Evolutionary conservation across 2,888 invertebrate species (phyloP), one percentile per base, ranked within the genome.

Genomic region (Erpobdella octoculata): DNA sequence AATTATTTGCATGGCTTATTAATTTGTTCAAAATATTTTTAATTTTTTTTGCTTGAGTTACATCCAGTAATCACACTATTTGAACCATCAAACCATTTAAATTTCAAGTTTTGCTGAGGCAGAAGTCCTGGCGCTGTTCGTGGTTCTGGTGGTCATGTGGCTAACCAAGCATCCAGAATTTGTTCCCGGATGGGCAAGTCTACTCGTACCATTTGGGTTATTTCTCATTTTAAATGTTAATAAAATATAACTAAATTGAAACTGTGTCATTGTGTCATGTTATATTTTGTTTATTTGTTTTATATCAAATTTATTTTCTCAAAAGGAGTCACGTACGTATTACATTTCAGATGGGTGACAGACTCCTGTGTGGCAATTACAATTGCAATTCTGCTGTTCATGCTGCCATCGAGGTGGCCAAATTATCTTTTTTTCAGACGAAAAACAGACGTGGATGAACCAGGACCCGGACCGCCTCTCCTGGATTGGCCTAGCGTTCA

Each of bases 401-500:
- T 72, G 59, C 25, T 70, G 46, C 65, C 71, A 41, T 76, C 67
- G 37, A 53, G 41, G 21, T 37, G 48, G 28, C 73, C 73, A 18
- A 73, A 69, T 15, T 71, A 75, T 33, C 72, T 75, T 12, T 70
- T 21, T 37, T 73, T 73, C 61, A 37, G 70, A 2, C 21, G 48
- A 33, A 70, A 69, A 65, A 15, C 68, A 71, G 73, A 70, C 5
- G 48, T 6, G 12, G 62, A 38, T n/a, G 64, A 69, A 28, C 58
- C 71, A 12, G 71, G 69, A 9, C 74, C 73, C 5, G 70, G 67
- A 53, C 72, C 75, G 35, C 73, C 72, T 15, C 61, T 76, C 5
- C 70, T 76, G 31, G 75, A 76, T 70, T 94, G 93, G 93, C 89
- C 89, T 75, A 89, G 89, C 62, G 87, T 92, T 36, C 90, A 92